phyloP scores from a whole-genome alignment of 2,888 invertebrate species.

The Busseola fusca region DNA sequence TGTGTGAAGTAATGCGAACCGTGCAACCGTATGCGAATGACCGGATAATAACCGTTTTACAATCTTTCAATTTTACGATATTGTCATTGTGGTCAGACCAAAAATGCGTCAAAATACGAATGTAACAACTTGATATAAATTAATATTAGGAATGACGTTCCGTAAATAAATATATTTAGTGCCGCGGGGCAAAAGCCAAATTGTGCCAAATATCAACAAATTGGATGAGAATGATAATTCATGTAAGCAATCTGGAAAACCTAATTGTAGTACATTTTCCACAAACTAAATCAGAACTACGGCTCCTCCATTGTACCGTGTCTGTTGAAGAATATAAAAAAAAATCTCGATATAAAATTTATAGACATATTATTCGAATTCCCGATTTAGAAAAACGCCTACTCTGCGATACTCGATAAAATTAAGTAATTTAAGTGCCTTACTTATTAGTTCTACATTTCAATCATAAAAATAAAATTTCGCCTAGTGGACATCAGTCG shows the following conservation, averaged over 20 bases:
- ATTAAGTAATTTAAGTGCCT: slow-evolving; percentile 73
- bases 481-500: slow-evolving; percentile 69
- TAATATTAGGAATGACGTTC: slow-evolving; percentile 54
- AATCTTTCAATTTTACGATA: slow-evolving; percentile 36
- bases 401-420: slow-evolving; percentile 60
- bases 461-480: slow-evolving; percentile 60
- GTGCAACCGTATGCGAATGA: slow-evolving; percentile 40
- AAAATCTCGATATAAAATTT: slow-evolving; percentile 46
- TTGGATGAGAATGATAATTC: slow-evolving; percentile 40
- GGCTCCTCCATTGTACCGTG: slow-evolving; percentile 22
- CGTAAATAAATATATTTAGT: slow-evolving; percentile 39
- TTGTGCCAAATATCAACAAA: slow-evolving; percentile 52
- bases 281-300: slow-evolving; percentile 32
- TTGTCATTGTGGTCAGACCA: slow-evolving; percentile 31
- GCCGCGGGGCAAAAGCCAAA: slow-evolving; percentile 38
- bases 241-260: slow-evolving; percentile 41
- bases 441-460: slow-evolving; percentile 54
- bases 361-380: slow-evolving; percentile 45
- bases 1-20: slow-evolving; percentile 47
- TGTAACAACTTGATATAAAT: slow-evolving; percentile 36
- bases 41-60: slow-evolving; percentile 8
- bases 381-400: slow-evolving; percentile 55
- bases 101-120: slow-evolving; percentile 49
- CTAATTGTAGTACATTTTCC: slow-evolving; percentile 15
- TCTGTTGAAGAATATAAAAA: slow-evolving; percentile 28